Evolutionary conservation across 2,797 vertebrate species (phyloP).

Genomic region (Poeciliopsis infans): DNA sequence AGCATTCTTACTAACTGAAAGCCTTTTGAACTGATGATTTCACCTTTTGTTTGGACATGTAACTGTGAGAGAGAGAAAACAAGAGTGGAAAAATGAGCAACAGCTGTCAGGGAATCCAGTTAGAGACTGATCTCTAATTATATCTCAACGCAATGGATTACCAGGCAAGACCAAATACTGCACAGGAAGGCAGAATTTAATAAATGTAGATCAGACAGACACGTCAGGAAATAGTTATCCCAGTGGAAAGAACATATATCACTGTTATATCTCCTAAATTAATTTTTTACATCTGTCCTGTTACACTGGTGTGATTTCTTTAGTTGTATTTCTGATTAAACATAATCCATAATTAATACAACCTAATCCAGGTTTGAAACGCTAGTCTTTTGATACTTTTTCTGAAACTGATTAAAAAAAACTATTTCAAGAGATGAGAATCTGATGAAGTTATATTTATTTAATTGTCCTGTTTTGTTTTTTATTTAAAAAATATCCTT

Average conservation of each 20-base stretch:
- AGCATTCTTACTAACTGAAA: neutral
- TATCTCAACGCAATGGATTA: conserved; percentile 59
- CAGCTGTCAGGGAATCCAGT: conserved; percentile 44
- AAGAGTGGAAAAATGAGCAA: conserved; percentile 11
- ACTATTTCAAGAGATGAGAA: no score
- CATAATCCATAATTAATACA: no score
- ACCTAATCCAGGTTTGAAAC: no score
- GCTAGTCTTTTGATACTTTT: no score
- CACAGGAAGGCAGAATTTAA: conserved; percentile 10
- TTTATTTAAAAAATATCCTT: neutral
- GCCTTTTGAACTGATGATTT: neutral
- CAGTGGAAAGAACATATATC: no score
- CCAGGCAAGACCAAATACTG: conserved; percentile 35
- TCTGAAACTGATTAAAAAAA: no score
- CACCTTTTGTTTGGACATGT: conserved; percentile 8
- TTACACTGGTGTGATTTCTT: no score
- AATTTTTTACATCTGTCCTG: no score
- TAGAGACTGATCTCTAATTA: conserved; percentile 56
- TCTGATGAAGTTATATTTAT: no score
- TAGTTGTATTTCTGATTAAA: no score
- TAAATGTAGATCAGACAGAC: conserved; percentile 5
- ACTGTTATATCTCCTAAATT: no score
- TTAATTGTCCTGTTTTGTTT: no score
- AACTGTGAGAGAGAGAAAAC: neutral
- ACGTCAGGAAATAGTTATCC: neutral